Percentiles rank a stretch among this genome's conserved stretches.
These are phyloP conservation scores for Thecophora atra DNA, from an alignment of 2,888 invertebrate genomes.

Conservation along the genomic window DNA sequence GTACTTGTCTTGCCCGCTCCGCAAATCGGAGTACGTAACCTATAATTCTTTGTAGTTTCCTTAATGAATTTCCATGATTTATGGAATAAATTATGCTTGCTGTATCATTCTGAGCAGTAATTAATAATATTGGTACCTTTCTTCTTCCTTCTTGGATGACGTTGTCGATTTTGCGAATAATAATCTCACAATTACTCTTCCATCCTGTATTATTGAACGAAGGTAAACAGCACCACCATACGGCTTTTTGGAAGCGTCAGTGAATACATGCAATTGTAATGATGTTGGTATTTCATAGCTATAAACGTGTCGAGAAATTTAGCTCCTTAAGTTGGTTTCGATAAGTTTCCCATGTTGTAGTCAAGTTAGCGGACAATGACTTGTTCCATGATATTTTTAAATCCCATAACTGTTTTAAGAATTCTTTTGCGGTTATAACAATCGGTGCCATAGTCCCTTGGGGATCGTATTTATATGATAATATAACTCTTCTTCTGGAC, in stretches of 20 bases:
- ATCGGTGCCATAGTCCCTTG: too few species aligned
- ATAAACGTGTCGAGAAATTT: not conserved
- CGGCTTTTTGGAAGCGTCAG: not conserved
- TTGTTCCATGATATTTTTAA: constrained; percentile 6
- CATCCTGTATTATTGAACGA: not conserved
- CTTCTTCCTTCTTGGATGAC: not conserved
- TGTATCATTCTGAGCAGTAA: too few species aligned
- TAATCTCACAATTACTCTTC: not conserved
- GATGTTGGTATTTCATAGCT: too few species aligned
- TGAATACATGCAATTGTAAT: not conserved
- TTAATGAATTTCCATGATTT: not conserved
- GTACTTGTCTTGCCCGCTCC: not conserved
- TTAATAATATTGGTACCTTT: not conserved
- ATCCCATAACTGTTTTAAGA: too few species aligned
- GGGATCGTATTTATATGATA: too few species aligned
- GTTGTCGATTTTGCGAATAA: not conserved
- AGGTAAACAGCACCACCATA: not conserved
- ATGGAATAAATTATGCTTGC: too few species aligned
- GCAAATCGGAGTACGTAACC: not conserved
- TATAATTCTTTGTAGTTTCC: not conserved
- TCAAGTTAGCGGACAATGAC: constrained; percentile 1
- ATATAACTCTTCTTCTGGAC: too few species aligned
- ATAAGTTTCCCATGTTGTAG: too few species aligned
- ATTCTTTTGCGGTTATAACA: too few species aligned
- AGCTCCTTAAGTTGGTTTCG: too few species aligned